These are phyloP conservation scores for Mus minutoides DNA, from an alignment of 2,797 vertebrate genomes.

Conservation along the genomic window DNA sequence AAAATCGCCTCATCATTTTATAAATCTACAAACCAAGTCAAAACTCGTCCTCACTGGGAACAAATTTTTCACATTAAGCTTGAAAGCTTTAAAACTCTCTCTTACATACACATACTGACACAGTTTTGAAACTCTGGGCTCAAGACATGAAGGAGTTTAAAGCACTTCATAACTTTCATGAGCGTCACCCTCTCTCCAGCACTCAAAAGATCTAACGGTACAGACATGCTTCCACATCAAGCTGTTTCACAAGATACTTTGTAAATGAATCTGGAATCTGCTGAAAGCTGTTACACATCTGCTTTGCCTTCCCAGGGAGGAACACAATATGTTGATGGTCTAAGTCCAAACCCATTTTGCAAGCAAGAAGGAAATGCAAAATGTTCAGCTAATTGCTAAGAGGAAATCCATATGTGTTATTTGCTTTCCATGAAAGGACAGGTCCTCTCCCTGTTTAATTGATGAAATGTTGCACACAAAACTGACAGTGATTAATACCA, in stretches of 20 bases:
- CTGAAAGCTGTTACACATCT: constrained; percentile 77
- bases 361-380: constrained; percentile 79
- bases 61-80: constrained; percentile 79
- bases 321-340: constrained; percentile 69
- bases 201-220: constrained; percentile 63
- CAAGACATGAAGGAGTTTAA: constrained; percentile 72
- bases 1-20: constrained; percentile 80
- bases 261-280: constrained; percentile 64
- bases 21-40: constrained; percentile 79
- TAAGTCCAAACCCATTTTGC: constrained; percentile 76
- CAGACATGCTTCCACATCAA: constrained; percentile 73
- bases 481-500: constrained; percentile 71
- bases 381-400: constrained; percentile 78
- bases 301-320: constrained; percentile 77
- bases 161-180: constrained; percentile 66
- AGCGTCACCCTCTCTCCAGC: constrained; percentile 46
- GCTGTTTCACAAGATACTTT: constrained; percentile 72
- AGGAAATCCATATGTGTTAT: constrained; percentile 76
- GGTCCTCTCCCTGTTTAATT: constrained; percentile 76
- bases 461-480: constrained; percentile 76
- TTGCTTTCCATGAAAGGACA: constrained; percentile 71
- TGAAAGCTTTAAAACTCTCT: constrained; percentile 69
- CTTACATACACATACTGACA: constrained; percentile 65
- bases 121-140: constrained; percentile 70
- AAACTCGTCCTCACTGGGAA: constrained; percentile 78